Evolutionary conservation across 2,888 invertebrate genomes (phyloP), one percentile per base, ranked within the genome.

Genomic region (Dolichomitus sp.): DNA sequence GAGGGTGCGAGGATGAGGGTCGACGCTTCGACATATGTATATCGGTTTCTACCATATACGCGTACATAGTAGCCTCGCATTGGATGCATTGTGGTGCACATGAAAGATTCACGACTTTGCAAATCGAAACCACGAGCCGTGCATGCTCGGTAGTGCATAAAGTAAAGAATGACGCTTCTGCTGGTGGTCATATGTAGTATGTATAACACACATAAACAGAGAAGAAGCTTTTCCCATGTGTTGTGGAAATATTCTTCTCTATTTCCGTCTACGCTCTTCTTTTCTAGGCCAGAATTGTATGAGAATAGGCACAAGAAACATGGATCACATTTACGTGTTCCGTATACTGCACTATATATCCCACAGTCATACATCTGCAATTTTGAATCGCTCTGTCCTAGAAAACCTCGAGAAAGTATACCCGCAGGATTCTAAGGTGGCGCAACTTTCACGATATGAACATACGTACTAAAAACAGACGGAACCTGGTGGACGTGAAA

Each of bases 271-370:
- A 19, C 12, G 65, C 52, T 54, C 23, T 9, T 33, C 30, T 42
- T 40, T 12, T 4, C 27, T 7, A 5, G 3, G 23, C 48, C 50
- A 23, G 37, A 73, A 65, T 78, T 78, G 65, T 72, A 78, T 78
- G 37, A 45, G 72, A 11, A 70, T 45, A 65, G 57, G 78, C 48
- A 14, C 33, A n/a, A 17, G 57, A 14, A 59, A 33, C 54, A 45
- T 37, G 72, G 72, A 72, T 78, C 78, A 57, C 57, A 40, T 75
- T 75, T 66, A 75, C 54, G 54, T 42, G 42, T 2, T 14, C 9
- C 27, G 17, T 19, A 14, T 7, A 68, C 54, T 14, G 42, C 11
- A 14, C 40, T n/a, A 17, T 33, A 11, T 9, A 59, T 45, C 12
- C 23, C 1, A 5, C 61, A 40, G 19, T 19, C 37, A 19, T 63